phyloP scores from a whole-genome alignment of 2,113 vertebrate genomes.

The Hyaena hyaena region DNA sequence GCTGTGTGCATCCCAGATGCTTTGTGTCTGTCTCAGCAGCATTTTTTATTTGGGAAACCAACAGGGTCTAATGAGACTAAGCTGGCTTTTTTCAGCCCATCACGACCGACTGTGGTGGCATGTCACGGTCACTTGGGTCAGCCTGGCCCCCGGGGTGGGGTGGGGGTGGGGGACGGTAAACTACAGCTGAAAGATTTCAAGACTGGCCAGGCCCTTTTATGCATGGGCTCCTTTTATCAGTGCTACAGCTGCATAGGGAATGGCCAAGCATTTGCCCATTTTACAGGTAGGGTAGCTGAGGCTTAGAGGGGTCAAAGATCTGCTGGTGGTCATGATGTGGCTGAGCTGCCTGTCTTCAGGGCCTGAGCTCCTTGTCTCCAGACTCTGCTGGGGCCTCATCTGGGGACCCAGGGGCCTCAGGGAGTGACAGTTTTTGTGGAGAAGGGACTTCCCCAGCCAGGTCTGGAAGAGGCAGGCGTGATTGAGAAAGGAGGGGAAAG shows the following conservation, averaged over 20 bases:
- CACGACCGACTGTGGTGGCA: not conserved
- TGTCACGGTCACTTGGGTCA: not conserved
- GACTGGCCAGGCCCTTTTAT: not conserved
- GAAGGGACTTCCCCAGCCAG: not conserved
- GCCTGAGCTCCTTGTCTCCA: not conserved
- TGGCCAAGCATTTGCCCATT: not conserved
- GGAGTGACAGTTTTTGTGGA: not conserved
- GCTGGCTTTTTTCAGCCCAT: not conserved
- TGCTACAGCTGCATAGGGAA: not conserved
- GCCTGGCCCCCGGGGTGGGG: not conserved
- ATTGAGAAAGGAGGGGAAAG: not conserved
- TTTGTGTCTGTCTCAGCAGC: not conserved
- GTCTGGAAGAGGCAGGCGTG: not conserved
- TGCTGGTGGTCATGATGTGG: not conserved
- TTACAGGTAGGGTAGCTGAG: not conserved
- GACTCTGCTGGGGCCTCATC: not conserved
- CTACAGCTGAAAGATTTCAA: not conserved
- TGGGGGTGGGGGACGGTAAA: not conserved
- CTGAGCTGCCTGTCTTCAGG: not conserved
- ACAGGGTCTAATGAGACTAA: constrained; percentile 38
- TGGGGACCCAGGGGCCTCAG: not conserved
- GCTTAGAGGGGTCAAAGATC: not conserved
- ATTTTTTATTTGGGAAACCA: constrained; percentile 50
- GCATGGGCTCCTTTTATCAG: not conserved
- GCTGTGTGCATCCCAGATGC: not conserved